These are phyloP conservation scores for Myotis davidii DNA, from an alignment of 2,113 vertebrate species.

Conservation along the genomic window DNA sequence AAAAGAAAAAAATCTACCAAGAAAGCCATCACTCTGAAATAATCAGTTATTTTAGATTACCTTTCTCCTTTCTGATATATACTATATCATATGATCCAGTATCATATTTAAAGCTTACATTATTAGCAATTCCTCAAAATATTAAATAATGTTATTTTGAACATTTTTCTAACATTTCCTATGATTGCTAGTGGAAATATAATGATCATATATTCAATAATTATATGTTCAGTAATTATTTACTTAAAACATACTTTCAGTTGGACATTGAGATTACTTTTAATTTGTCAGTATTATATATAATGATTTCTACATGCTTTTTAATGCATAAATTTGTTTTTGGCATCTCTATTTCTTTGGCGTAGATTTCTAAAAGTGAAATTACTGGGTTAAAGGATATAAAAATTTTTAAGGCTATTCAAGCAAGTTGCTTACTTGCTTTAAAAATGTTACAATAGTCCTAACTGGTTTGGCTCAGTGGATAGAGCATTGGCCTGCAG, in stretches of 20 bases:
- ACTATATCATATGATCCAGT: neutral
- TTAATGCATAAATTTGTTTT: neutral
- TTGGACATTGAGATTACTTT: neutral
- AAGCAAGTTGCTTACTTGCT: neutral
- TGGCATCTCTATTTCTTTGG: neutral
- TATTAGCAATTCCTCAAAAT: neutral
- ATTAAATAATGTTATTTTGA: neutral
- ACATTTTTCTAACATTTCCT: neutral
- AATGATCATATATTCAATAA: neutral
- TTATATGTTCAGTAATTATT: neutral
- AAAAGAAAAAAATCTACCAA: conserved; percentile 7
- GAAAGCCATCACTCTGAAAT: neutral
- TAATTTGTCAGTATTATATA: neutral
- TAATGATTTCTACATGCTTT: neutral
- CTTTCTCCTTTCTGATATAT: neutral
- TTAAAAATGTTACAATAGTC: neutral
- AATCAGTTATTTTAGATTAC: neutral
- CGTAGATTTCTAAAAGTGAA: neutral
- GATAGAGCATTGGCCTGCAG: too few species aligned
- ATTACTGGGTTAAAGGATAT: neutral
- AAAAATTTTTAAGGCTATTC: neutral
- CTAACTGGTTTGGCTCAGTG: too few species aligned
- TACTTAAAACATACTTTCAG: neutral
- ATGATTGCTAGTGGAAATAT: neutral
- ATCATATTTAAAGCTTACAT: neutral